Evolutionary conservation across 2,888 invertebrate species (phyloP).

Genomic region (Temnothorax unifasciatus): DNA sequence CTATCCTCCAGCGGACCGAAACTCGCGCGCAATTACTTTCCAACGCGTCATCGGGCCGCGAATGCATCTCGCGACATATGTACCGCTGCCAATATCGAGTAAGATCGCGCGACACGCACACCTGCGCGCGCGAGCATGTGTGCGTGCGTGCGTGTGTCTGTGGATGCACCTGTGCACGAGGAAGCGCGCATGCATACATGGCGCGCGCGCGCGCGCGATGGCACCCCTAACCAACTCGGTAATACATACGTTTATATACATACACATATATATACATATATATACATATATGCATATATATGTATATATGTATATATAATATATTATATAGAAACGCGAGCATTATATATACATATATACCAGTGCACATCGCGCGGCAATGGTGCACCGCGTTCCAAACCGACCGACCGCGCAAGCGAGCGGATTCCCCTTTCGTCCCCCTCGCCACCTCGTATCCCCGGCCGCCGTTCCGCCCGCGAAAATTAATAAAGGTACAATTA

Average conservation of each 20-base stretch:
- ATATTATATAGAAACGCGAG: not conserved
- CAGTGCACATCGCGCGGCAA: slow-evolving; percentile 60
- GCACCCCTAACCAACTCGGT: slow-evolving; percentile 18
- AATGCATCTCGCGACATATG: slow-evolving; percentile 53
- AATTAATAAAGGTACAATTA: slow-evolving; percentile 85
- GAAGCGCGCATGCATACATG: not conserved
- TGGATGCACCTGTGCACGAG: slow-evolving; percentile 45
- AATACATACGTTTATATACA: slow-evolving; percentile 39
- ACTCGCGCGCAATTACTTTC: slow-evolving; percentile 47
- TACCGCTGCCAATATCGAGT: slow-evolving; percentile 51
- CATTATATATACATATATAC: not conserved
- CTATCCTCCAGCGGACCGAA: not conserved
- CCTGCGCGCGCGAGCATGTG: slow-evolving; percentile 6
- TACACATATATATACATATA: not conserved
- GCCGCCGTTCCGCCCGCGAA: slow-evolving; percentile 65
- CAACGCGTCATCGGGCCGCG: slow-evolving; percentile 36
- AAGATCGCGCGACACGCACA: slow-evolving; percentile 49
- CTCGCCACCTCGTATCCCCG: slow-evolving; percentile 46
- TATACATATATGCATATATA: not conserved
- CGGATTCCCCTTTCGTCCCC: slow-evolving; percentile 28
- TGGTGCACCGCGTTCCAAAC: slow-evolving; percentile 74
- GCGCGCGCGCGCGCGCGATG: not conserved
- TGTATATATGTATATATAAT: not conserved
- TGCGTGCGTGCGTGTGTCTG: slow-evolving; percentile 17
- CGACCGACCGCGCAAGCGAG: slow-evolving; percentile 62